Evolutionary conservation across 2,888 invertebrate genomes (phyloP).

Genomic region (Leptinotarsa haldemani): DNA sequence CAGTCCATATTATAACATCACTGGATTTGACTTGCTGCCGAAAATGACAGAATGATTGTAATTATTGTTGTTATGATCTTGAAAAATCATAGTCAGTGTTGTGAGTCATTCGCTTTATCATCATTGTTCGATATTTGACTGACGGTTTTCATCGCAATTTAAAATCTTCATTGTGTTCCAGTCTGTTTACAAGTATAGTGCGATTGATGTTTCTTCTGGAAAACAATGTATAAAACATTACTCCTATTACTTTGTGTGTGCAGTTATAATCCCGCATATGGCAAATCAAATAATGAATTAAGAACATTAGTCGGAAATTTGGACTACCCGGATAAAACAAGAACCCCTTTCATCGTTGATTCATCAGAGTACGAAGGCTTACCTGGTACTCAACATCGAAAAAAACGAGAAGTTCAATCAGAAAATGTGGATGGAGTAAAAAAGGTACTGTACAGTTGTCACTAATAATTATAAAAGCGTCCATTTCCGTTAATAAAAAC

Average conservation of each 20-base stretch:
- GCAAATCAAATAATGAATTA: background rate
- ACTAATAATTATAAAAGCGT: background rate
- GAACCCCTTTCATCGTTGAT: background rate
- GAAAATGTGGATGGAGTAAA: conserved; percentile 15
- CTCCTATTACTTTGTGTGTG: background rate
- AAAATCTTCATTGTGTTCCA: background rate
- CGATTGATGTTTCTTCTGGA: background rate
- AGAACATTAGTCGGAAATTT: conserved; percentile 7
- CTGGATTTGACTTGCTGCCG: too few relatives aligned
- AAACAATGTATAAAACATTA: background rate
- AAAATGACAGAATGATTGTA: background rate
- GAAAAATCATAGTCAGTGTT: background rate
- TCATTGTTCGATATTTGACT: background rate
- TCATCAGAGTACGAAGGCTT: background rate
- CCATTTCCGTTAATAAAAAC: background rate
- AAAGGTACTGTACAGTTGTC: conserved; percentile 3
- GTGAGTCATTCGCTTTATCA: background rate
- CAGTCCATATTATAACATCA: too few relatives aligned
- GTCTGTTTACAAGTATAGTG: background rate
- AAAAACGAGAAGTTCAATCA: background rate
- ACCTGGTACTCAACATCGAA: background rate
- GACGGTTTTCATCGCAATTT: background rate
- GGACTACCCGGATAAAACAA: background rate
- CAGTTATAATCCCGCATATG: background rate
- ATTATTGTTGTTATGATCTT: background rate